Evolutionary conservation across 2,888 invertebrate genomes (phyloP).

Genomic region (Stenchaetothrips biformis): DNA sequence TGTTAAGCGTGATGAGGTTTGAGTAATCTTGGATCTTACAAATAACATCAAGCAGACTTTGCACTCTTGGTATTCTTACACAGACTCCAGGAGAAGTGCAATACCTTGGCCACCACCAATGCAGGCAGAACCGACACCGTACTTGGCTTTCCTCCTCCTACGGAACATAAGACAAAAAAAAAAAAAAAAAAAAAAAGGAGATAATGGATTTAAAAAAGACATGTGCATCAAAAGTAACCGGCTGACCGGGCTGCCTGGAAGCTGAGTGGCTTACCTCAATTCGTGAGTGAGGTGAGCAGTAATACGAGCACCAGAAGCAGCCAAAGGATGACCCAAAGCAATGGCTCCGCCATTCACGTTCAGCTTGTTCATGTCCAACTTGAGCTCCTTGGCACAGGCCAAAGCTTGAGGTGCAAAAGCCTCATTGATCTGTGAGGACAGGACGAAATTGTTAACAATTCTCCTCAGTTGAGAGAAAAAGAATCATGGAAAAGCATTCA

Average conservation of each 20-base stretch:
- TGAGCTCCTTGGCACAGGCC: constrained; percentile 84
- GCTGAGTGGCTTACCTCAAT: constrained; percentile 59
- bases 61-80: constrained; percentile 46
- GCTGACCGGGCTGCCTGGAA: neutral
- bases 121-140: constrained; percentile 92
- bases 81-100: constrained; percentile 79
- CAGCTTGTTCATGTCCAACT: constrained; percentile 77
- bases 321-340: constrained; percentile 94
- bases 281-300: constrained; percentile 88
- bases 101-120: constrained; percentile 99
- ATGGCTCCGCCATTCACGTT: constrained; percentile 97
- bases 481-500: neutral
- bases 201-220: neutral
- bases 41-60: no score
- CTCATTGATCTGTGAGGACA: constrained; percentile 79
- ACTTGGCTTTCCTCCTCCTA: constrained; percentile 78
- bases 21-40: no score
- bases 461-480: neutral
- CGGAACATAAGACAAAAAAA: constrained; percentile 39
- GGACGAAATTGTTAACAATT: neutral
- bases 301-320: constrained; percentile 90
- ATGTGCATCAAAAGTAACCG: neutral
- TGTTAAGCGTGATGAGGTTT: neutral
- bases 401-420: constrained; percentile 95
- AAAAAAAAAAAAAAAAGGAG: constrained; percentile 29